Base-by-base conservation (phyloP, 2,113 vertebrate genomes). In the Glaucomys volans region DNA sequence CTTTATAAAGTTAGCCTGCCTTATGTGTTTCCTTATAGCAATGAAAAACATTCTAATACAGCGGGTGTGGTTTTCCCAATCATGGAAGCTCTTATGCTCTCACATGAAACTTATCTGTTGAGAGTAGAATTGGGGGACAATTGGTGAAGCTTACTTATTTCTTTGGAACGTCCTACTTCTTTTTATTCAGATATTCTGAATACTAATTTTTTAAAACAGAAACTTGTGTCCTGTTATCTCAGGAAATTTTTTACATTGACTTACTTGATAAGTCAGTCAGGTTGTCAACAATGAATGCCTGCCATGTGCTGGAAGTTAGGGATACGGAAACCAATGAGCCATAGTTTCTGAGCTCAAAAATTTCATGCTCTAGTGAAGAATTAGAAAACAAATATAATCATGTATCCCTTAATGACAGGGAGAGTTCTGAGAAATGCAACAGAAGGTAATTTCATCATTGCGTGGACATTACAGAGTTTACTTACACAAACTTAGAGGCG, bases 131-230 rank as follows among this genome's bases (percentile, higher is more conserved):
- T 71, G 47, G 28, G 37, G 13, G 79, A 57, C 20, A 86, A n/a
- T 1, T 20, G 28, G 71, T 28, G 32, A 35, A 13, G 32, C 8
- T 37, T 75, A 71, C 76, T 50, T 42, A 42, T 95, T 87, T 86
- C 32, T 96, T 75, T 79, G 85, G 28, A 64, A 5, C 5, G 83
- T 57, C 28, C 18, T 67, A 32, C 59, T 50, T 74, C 67, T 79
- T 91, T 95, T 76, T 77, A n/a, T 82, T 82, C 40, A 54, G 40
- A 52, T 47, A 54, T 52, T 67, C 87, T 11, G 5, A 69, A 88
- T 75, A 47, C 20, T 64, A n/a, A 75, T 59, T 76, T 88, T 50
- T 50, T 24, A 57, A 80, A 80, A 62, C 42, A 42, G 35, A 66
- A 76, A 17, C 71, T 52, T 66, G 35, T 42, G 4, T 86, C 62